phyloP scores from a whole-genome alignment of 1,140 invertebrate species.

The Argopecten irradians region DNA sequence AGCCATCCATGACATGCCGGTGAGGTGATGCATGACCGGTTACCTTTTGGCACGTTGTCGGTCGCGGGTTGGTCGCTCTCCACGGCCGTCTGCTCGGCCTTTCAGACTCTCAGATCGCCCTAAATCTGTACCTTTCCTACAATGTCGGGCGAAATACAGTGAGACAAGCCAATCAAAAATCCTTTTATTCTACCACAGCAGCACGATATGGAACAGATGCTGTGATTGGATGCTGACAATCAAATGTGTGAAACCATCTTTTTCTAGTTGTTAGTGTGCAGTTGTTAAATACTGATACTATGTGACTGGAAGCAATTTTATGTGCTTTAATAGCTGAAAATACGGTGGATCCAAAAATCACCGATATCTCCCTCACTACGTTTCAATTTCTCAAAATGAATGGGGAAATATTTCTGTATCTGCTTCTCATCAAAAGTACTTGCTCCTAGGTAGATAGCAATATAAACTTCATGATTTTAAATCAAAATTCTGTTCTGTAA shows the following conservation, averaged over 20 bases:
- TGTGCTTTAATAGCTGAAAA: background rate
- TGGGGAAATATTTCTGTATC: too few relatives aligned
- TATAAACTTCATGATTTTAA: too few relatives aligned
- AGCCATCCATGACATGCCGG: background rate
- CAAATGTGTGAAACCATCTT: background rate
- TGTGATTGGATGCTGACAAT: slow-evolving; percentile 14
- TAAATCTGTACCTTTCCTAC: slow-evolving; percentile 58
- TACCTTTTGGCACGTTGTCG: slow-evolving; percentile 59
- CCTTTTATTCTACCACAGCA: background rate
- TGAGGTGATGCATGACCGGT: slow-evolving; percentile 14
- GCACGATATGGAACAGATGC: background rate
- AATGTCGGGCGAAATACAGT: slow-evolving; percentile 30
- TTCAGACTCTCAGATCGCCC: slow-evolving; percentile 75
- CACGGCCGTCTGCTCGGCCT: slow-evolving; percentile 61
- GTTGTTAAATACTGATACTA: background rate
- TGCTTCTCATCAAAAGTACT: too few relatives aligned
- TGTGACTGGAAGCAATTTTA: background rate
- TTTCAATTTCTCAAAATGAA: too few relatives aligned
- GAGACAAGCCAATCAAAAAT: background rate
- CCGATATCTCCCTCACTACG: too few relatives aligned
- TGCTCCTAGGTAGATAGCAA: too few relatives aligned
- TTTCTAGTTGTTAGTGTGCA: background rate
- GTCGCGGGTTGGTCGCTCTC: slow-evolving; percentile 53
- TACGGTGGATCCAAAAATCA: too few relatives aligned
- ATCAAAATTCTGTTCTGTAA: too few relatives aligned